Base-by-base conservation (phyloP, 2,888 invertebrate species). In the Melinaea marsaeus region DNA sequence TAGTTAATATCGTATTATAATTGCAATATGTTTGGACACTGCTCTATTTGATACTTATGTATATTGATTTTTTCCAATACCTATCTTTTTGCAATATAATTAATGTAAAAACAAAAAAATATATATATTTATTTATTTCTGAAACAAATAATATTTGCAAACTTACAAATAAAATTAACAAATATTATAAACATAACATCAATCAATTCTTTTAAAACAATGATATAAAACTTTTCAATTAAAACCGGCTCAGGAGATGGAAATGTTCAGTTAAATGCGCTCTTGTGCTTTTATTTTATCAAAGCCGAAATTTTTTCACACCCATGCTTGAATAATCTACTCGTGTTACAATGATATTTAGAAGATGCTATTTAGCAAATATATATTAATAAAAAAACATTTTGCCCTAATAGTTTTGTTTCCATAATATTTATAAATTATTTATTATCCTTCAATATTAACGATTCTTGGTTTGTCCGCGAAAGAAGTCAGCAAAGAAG, bases 171-270 rank as follows among this genome's bases (percentile, higher is more conserved):
- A 42, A 42, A 3, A 42, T 5, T 42, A 42, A 9, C 3, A 42
- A 22, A 22, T 22, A 22, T 87, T 86, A 81, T 75, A 75, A 74
- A 80, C 77, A 84, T 86, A 84, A 83, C 79, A 77, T 79, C 75
- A 79, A 84, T 86, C 83, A 80, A 84, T 84, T 84, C 83, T 82
- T 71, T 81, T 81, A 78, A 83, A 80, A 83, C 81, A 81, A 86
- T 22, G 22, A 22, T 22, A 22, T 22, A 22, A 22, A 22, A 22
- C 22, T 22, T 22, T 22, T 22, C 22, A 22, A 22, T 22, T 22
- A 22, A 22, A 79, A 72, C 74, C 72, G 55, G 57, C 55, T 60
- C 57, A 67, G 62, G 59, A 61, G 74, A 69, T 68, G 63, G 64
- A 62, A 70, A 67, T 64, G 66, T 66, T 57, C 56, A 65, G 51